A percentile compares a stretch with the other conserved stretches of the same genome.
These are phyloP conservation scores for Sebastes melanostomus DNA, from an alignment of 2,797 vertebrate genomes.

Conservation along the genomic window DNA sequence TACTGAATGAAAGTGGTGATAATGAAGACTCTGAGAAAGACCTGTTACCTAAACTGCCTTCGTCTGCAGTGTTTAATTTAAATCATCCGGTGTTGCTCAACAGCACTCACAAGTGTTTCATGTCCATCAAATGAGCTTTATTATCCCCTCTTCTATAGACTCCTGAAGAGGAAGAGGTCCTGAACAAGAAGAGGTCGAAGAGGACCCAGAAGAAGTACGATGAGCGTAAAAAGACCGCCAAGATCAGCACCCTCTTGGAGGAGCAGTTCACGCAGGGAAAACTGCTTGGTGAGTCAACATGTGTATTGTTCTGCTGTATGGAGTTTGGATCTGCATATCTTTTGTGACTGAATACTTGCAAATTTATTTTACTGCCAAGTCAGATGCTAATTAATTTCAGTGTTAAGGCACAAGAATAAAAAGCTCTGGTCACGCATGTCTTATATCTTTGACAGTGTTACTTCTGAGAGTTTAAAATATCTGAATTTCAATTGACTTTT, in stretches of 20 bases:
- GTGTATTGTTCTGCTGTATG: neutral
- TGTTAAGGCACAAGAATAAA: neutral
- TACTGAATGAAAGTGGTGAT: slow-evolving; percentile 90
- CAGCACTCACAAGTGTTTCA: neutral
- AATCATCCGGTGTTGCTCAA: rapidly evolving
- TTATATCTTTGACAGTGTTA: neutral
- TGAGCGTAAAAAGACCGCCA: slow-evolving; percentile 92
- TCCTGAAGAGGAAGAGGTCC: slow-evolving; percentile 95
- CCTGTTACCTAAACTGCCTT: neutral
- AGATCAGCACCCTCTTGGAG: slow-evolving; percentile 92
- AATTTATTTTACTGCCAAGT: neutral
- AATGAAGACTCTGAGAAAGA: slow-evolving; percentile 86
- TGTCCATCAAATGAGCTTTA: neutral
- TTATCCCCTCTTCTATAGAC: slow-evolving; percentile 77
- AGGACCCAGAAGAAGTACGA: slow-evolving; percentile 98
- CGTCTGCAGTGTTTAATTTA: neutral
- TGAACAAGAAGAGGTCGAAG: slow-evolving; percentile 98
- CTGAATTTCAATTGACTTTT: neutral
- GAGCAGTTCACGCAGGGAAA: slow-evolving; percentile 99
- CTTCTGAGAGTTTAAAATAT: neutral
- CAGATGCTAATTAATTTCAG: neutral
- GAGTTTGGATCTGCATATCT: neutral
- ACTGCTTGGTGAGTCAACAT: slow-evolving; percentile 88
- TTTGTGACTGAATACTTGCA: neutral
- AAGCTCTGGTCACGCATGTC: neutral